Evolutionary conservation across 2,888 invertebrate species (phyloP), one percentile per base, ranked within the genome.

Genomic region (Magallana nippona): DNA sequence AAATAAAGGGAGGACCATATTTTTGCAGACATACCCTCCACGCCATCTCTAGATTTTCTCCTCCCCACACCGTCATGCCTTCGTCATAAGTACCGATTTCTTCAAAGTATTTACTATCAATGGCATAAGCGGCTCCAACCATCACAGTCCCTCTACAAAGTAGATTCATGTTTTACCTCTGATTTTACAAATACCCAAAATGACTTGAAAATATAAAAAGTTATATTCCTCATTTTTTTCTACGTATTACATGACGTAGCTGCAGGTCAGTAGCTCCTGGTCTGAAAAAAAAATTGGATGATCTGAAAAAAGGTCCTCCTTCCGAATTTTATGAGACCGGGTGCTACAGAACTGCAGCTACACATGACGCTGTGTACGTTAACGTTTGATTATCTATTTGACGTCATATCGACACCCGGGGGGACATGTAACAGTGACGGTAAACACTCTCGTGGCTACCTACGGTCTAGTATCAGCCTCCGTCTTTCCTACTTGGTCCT

Each of bases 41-140:
- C 0, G 91, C 87, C 88, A 92, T 88, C 83, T 92, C 92, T 15
- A 92, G 84, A 82, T 92, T 92, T 85, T 92, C 92, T 10, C 92
- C 92, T 57, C 92, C 91, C 92, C 92, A 92, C 0, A 92, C 89
- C 58, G 86, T 88, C 91, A 92, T 92, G 0, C 88, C 90, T 32
- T 88, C 89, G 81, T 92, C 92, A 81, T 91, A 92, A 0, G 90
- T 84, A 2, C 92, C 92, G 11, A 91, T 90, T 57, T 91, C 89
- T 44, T 83, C 82, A 79, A 92, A 92, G 83, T 88, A 91, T 17
- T 89, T 84, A 78, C 87, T 87, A 63, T 92, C 89, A 10, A 92
- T 88, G 2, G 91, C 92, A 85, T 91, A 92, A 1, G 91, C 92
- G 10, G 92, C 90, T 19, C 92, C 92, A 0, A 92, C 91, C 90